Evolutionary conservation across 1,140 invertebrate species (phyloP), one percentile per base, ranked within the genome.

Genomic region (Thaumatotibia leucotreta): DNA sequence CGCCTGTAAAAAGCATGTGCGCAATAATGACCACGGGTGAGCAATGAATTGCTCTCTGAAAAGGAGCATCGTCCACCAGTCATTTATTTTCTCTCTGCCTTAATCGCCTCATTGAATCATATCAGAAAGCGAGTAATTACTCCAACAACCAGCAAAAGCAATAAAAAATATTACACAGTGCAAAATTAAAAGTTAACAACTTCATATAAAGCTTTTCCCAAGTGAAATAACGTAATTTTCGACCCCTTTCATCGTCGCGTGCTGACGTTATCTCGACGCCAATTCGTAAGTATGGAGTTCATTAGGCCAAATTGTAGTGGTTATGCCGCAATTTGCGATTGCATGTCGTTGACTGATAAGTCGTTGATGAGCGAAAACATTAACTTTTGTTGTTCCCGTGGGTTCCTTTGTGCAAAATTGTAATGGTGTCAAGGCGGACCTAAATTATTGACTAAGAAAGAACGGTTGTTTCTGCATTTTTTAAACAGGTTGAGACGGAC

Each of bases 271-370:
- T 77, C 73, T 68, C 68, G 65, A 54, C 68, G 66, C 67, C 76
- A 72, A 72, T 74, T 78, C 54, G 58, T 63, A 70, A 75, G 76
- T 80, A 76, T 75, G 23, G 69, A 81, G 81, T 80, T 84, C 77
- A 80, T 84, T 84, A 84, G 69, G 64, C 71, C 75, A 84, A 86
- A 84, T 86, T 86, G 83, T 77, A 76, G 81, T 82, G 67, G 72
- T 83, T 81, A 74, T 66, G 35, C 64, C 61, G 76, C 73, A 79
- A 80, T 84, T 84, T 83, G 75, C 76, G 72, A 77, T 79, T 75
- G 82, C 75, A 77, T 79, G 77, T 76, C 79, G 52, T 58, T 31
- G 52, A 58, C 52, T 58, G 52, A 58, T 58, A 58, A 58, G 23
- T 75, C 74, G 63, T 67, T 84, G 80, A 86, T 81, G 82, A 70